A percentile compares a stretch with the other conserved stretches of the same genome.
phyloP scores from a whole-genome alignment of 1,140 invertebrate species.

The Bombus balteatus region DNA sequence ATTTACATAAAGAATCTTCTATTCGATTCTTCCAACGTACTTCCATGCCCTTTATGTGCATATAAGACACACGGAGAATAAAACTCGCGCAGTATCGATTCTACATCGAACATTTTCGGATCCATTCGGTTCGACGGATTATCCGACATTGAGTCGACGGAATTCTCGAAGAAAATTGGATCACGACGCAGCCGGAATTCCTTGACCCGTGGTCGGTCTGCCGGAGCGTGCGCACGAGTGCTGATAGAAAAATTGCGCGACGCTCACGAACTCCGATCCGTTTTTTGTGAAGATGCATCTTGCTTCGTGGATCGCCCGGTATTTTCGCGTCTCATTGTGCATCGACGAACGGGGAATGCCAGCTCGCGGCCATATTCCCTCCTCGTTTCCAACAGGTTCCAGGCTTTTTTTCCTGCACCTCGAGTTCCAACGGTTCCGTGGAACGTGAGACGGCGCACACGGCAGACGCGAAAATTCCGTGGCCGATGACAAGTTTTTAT shows the following conservation, averaged over 20 bases:
- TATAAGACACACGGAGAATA: background rate
- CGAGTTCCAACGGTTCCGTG: constrained; percentile 5
- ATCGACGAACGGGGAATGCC: constrained; percentile 6
- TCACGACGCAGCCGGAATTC: background rate
- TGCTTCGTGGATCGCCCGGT: constrained; percentile 1
- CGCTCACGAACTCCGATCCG: background rate
- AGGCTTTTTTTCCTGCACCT: background rate
- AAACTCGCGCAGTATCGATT: constrained; percentile 8
- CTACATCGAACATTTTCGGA: constrained; percentile 4
- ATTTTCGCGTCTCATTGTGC: constrained; percentile 34
- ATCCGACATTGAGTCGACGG: constrained; percentile 19
- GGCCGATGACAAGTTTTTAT: constrained; percentile 13
- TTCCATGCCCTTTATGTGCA: too few species aligned
- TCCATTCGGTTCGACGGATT: constrained; percentile 6
- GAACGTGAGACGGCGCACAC: background rate
- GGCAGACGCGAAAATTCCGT: constrained; percentile 11
- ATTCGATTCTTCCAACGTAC: background rate
- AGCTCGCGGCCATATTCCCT: background rate
- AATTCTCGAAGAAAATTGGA: constrained; percentile 43
- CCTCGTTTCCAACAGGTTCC: constrained; percentile 14
- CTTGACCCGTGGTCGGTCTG: background rate
- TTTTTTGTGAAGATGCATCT: background rate
- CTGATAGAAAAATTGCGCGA: background rate
- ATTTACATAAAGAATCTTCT: background rate
- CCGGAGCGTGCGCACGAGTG: background rate